A percentile compares a stretch with the other conserved stretches of the same genome.
phyloP scores from a whole-genome alignment of 2,888 invertebrate species.

The Hydropsyche betteni region DNA sequence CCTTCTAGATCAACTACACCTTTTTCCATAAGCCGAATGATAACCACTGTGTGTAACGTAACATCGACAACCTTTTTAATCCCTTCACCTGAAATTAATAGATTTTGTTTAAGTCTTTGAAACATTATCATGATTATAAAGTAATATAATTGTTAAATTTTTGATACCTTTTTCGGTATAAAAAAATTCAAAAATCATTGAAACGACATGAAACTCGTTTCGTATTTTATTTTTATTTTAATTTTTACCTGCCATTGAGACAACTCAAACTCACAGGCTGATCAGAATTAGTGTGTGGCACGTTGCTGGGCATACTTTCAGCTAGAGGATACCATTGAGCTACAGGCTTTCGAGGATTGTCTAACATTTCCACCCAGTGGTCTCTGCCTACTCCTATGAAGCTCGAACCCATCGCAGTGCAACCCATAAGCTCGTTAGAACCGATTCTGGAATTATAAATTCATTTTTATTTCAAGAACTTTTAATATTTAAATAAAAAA shows the following conservation, averaged over 20 bases:
- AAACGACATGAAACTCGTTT: background rate
- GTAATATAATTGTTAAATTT: background rate
- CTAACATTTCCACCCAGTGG: conserved; percentile 87
- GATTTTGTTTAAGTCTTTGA: background rate
- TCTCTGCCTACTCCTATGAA: conserved; percentile 81
- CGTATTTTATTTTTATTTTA: background rate
- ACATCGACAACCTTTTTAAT: conserved; percentile 9
- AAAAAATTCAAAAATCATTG: conserved; percentile 13
- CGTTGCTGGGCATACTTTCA: conserved; percentile 74
- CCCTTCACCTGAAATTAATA: conserved; percentile 9
- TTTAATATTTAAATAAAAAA: conserved; percentile 8
- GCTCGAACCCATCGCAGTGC: conserved; percentile 80
- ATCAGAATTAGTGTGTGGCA: conserved; percentile 65
- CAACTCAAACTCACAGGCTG: conserved; percentile 73
- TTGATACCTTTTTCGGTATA: background rate
- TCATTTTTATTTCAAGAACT: background rate
- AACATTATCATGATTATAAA: background rate
- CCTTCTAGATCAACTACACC: background rate
- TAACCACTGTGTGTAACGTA: background rate
- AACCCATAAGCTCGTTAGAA: conserved; percentile 86
- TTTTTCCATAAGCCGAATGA: conserved; percentile 23
- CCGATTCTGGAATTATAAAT: conserved; percentile 72
- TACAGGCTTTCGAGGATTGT: conserved; percentile 82
- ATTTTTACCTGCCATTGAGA: conserved; percentile 72
- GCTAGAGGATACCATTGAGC: conserved; percentile 85